Conservation (phyloP, 2,888 invertebrate genomes). For the Mesorhabditis spiculigera region DNA sequence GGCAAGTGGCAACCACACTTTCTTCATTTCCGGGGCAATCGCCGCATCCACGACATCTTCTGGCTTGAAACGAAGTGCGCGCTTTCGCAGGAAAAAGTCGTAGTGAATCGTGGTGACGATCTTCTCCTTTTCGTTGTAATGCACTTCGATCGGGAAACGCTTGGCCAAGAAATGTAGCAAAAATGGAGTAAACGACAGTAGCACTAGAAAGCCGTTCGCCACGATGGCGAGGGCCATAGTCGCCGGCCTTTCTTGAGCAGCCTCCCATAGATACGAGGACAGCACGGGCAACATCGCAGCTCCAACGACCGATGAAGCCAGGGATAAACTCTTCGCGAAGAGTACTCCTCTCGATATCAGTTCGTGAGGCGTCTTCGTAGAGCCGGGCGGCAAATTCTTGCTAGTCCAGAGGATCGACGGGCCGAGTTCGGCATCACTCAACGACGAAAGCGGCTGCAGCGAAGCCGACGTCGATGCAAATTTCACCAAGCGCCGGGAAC, state of each 20-base stretch:
- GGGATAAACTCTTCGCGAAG: slow-evolving; percentile 30
- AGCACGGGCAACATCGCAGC: slow-evolving; percentile 52
- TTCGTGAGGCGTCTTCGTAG: slow-evolving; percentile 39
- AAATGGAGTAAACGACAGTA: slow-evolving; percentile 54
- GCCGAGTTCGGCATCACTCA: slow-evolving; percentile 16
- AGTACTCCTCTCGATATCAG: slow-evolving; percentile 38
- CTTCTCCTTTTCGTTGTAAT: slow-evolving; percentile 46
- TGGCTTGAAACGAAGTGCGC: slow-evolving; percentile 43
- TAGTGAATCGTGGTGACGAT: slow-evolving; percentile 52
- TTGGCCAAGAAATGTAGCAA: slow-evolving; percentile 54
- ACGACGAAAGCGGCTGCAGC: not conserved
- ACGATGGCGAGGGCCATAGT: slow-evolving; percentile 42
- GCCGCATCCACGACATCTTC: slow-evolving; percentile 43
- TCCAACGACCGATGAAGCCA: slow-evolving; percentile 49
- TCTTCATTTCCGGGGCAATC: slow-evolving; percentile 46
- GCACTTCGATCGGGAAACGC: slow-evolving; percentile 51
- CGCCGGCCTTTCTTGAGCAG: slow-evolving; percentile 44
- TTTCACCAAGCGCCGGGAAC: too few relatives aligned
- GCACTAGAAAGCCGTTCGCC: slow-evolving; percentile 47
- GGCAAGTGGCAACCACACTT: slow-evolving; percentile 53
- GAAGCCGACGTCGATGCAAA: not conserved
- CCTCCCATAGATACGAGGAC: slow-evolving; percentile 46
- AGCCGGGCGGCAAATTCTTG: slow-evolving; percentile 31
- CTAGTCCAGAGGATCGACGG: slow-evolving; percentile 19
- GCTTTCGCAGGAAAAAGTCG: slow-evolving; percentile 52